Evolutionary conservation across 2,888 invertebrate genomes (phyloP), one percentile per base, ranked within the genome.

Genomic region (Flexamia atlantica): DNA sequence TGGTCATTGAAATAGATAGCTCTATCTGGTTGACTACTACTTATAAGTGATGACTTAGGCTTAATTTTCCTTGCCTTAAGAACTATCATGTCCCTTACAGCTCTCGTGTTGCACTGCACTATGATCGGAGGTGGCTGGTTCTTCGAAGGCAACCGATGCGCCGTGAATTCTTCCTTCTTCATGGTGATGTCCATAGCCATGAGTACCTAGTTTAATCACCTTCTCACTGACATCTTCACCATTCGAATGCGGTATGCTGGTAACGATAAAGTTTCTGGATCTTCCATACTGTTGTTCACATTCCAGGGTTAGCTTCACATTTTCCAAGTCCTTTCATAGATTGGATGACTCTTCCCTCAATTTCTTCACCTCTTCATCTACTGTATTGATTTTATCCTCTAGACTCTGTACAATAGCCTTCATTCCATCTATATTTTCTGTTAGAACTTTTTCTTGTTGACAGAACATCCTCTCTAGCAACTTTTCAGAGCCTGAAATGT

Each of bases 1-100:
- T 72, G 72, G 23, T 72, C 72, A 72, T 72, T 72, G 20, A 72
- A 72, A 20, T 40, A 72, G 3, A 72, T 40, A 4, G 40, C 20
- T 23, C 25, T 72, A 30, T 72, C 72, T 20, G 72, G 72, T n/a
- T 10, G 42, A n/a, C 20, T n/a, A 20, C n/a, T 5, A 40, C 72
- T 72, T 23, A 72, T 42, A 20, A 72, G 20, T n/a, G 72, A 72
- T 14, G 23, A 12, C n/a, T 40, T 42, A 20, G 72, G 72, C 14
- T 36, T 72, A 40, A 14, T n/a, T 42, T 72, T 72, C 14, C 72
- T 36, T 23, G 72, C 72, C 25, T 42, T 72, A 36, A 7, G 36
- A 36, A 40, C 72, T 42, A 72, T 36, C 5, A n/a, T 20, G 42
- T 72, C 72, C 20, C 72, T 72, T 2, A 23, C 42, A 0, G 36